These are phyloP conservation scores for Drosophila acutilabella DNA, from an alignment of 2,888 invertebrate genomes.

Conservation along the genomic window DNA sequence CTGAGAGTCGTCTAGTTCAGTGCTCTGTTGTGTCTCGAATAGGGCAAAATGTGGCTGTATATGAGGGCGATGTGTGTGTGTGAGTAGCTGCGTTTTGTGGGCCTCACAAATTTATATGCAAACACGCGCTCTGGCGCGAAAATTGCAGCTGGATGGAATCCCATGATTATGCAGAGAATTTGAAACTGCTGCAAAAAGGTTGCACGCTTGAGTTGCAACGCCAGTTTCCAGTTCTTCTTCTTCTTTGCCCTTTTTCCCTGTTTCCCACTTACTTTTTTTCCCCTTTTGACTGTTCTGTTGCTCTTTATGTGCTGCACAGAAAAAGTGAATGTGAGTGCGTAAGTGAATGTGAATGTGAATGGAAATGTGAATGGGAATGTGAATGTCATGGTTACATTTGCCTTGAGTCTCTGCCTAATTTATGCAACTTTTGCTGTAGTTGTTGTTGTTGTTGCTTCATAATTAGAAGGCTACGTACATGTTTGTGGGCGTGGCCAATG, in stretches of 20 bases:
- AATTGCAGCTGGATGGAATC: constrained; percentile 82
- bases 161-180: constrained; percentile 80
- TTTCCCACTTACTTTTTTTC: background rate
- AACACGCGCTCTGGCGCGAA: constrained; percentile 77
- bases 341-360: constrained; percentile 7
- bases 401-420: constrained; percentile 45
- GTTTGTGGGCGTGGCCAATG: constrained; percentile 33
- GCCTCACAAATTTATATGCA: constrained; percentile 71
- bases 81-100: constrained; percentile 13
- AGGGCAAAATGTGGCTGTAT: background rate
- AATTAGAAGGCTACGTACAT: constrained; percentile 58
- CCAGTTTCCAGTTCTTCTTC: constrained; percentile 34
- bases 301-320: constrained; percentile 1
- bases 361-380: constrained; percentile 10
- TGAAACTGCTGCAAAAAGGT: constrained; percentile 49
- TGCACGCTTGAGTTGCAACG: constrained; percentile 61
- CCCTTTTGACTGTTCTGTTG: constrained; percentile 3
- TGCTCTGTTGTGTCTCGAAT: background rate
- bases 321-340: constrained; percentile 12
- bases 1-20: constrained; percentile 6
- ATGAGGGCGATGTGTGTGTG: too few relatives aligned
- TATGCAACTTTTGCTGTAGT: constrained; percentile 34
- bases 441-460: constrained; percentile 53
- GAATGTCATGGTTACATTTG: constrained; percentile 50
- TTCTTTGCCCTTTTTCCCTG: constrained; percentile 12